Percentiles rank a stretch among this genome's conserved stretches.
Conservation (phyloP, 2,888 invertebrate genomes). For the Pterobdella sp. region DNA sequence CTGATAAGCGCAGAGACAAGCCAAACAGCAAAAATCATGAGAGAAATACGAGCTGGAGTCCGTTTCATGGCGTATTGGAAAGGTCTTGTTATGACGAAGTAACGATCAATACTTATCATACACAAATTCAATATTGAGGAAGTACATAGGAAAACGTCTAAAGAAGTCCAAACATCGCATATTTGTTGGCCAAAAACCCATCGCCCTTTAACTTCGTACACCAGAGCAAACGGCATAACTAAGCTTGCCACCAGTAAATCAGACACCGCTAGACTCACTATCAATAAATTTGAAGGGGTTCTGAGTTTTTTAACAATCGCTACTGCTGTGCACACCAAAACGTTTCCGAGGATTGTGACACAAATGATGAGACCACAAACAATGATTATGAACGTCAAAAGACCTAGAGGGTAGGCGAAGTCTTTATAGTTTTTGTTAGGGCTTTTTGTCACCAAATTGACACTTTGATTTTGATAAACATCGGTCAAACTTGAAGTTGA, state of each 20-base stretch:
- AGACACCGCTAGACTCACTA: constrained; percentile 52
- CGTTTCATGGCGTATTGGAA: constrained; percentile 88
- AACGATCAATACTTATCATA: constrained; percentile 55
- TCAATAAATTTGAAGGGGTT: constrained; percentile 49
- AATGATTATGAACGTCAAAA: constrained; percentile 39
- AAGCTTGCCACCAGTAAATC: constrained; percentile 55
- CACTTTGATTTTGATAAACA: background rate
- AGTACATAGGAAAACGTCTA: constrained; percentile 56
- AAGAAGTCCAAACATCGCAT: constrained; percentile 55
- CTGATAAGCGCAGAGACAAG: constrained; percentile 76
- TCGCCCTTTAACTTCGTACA: constrained; percentile 47
- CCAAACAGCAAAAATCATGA: constrained; percentile 78
- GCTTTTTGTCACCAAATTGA: background rate
- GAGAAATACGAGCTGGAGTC: constrained; percentile 79
- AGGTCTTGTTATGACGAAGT: constrained; percentile 59
- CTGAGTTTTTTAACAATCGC: constrained; percentile 50
- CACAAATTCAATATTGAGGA: constrained; percentile 56
- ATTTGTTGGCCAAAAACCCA: constrained; percentile 48
- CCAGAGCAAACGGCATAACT: constrained; percentile 55
- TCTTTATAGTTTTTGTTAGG: background rate
- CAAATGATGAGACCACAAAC: constrained; percentile 47
- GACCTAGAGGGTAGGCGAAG: constrained; percentile 28
- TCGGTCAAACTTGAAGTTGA: background rate
- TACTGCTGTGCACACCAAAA: constrained; percentile 54
- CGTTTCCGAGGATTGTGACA: constrained; percentile 54